Evolutionary conservation across 2,797 vertebrate genomes (phyloP), one percentile per base, ranked within the genome.

Genomic region (Lacerta bilineata): DNA sequence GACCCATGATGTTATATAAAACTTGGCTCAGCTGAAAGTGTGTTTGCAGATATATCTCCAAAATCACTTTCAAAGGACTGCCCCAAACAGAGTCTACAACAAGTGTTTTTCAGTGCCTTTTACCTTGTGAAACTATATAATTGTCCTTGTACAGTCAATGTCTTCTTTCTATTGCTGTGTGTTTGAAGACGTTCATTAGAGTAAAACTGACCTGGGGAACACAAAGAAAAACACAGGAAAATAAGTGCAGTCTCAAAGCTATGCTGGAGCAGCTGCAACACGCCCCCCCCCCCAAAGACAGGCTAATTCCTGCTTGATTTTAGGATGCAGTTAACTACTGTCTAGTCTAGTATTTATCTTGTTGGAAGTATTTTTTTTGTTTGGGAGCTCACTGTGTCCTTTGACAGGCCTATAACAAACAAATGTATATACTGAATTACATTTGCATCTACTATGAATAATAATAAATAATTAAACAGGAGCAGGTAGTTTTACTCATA

Each of bases 171-270:
- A 25, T 85, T 82, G 15, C 20, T 69, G 3, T 1, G 66, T 0
- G 55, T 85, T 9, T 11, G 87, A 92, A 93, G 92, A 41, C 61
- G 17, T 27, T 91, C 39, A 2, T 93, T 88, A 80, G 92, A 93
- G 88, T 96, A 97, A 94, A 97, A 96, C 46, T 93, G 95, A 88
- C 97, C 96, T 97, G 93, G 87, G 77, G n/a, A 55, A 83, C 5
- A 95, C 15, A 83, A 46, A 78, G 81, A 92, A n/a, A 86, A 2
- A 18, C 0, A 83, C 17, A 8, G 20, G 50, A 78, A n/a, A n/a
- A 85, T 88, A 91, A 68, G 3, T 61, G 78, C 25, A 27, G 50
- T 29, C 39, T 80, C 39, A 46, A 80, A 55, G 29, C 10, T 20
- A 66, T 59, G 13, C 50, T 17, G 29, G 4, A 41, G 13, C n/a